Evolutionary conservation across 2,797 vertebrate genomes (phyloP), one percentile per base, ranked within the genome.

Genomic region (Hylomyscus alleni): DNA sequence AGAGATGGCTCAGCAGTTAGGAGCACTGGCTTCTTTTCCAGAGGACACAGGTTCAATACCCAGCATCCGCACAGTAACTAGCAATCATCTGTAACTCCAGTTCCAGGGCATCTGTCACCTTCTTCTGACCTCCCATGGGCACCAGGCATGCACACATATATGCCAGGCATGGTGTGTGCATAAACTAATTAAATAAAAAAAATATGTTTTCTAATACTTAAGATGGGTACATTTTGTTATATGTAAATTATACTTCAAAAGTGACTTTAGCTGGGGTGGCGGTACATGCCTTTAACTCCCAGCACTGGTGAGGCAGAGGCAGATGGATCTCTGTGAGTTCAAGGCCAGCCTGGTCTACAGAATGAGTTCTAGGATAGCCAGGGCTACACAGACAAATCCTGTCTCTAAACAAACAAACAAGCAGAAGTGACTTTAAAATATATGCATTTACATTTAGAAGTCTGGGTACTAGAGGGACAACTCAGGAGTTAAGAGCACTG

Each of bases 201-300:
- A 60, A 60, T 1, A 37, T 56, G 9, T 62, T 83, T 83, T 83
- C 81, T 75, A 52, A 58, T 34, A 60, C 26, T 78, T 90, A 50
- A 69, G 89, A 60, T 13, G 29, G 58, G 26, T 14, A 5, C 20
- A 76, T 91, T 96, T 95, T 89, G 56, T 58, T 90, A 24, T 22
- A 34, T 37, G 52, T 73, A 87, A 86, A 73, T 94, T 85, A 72
- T 54, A 20, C 34, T 47, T 90, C 72, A 80, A 80, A 84, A 75
- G 60, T 82, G 37, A 93, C 52, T 83, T 87, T 22, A 77, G 72
- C 20, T 22, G 20, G 9, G 20, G 9, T 73, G 72, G n/a, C 40
- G 69, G n/a, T 20, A 1, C 20, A 73, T 3, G 4, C 9, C n/a
- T 73, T 73, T 73, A 73, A 40, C 40, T 5, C 37, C 37, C n/a